phyloP scores from a whole-genome alignment of 2,888 invertebrate genomes.

The Loripinus fragilis region DNA sequence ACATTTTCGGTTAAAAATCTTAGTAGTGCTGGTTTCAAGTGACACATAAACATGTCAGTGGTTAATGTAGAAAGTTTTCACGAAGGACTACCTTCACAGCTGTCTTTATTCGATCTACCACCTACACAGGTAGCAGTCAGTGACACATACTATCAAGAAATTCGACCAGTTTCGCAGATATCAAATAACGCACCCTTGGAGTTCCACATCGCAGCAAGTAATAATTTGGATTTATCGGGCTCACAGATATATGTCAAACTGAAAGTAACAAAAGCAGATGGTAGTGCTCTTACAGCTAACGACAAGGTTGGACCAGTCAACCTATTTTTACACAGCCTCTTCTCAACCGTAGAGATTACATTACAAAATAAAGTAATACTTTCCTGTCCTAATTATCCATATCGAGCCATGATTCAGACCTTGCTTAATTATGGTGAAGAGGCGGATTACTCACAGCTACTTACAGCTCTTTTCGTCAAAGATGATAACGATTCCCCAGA shows the following conservation, averaged over 20 bases:
- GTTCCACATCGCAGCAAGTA: not conserved
- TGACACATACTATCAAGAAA: slow-evolving; percentile 12
- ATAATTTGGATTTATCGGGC: not conserved
- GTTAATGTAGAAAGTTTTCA: not conserved
- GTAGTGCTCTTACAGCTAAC: not conserved
- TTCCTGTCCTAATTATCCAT: not conserved
- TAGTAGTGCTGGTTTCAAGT: too few species aligned
- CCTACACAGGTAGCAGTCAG: not conserved
- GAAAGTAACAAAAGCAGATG: not conserved
- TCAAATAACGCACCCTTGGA: not conserved
- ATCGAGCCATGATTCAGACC: not conserved
- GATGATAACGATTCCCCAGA: slow-evolving; percentile 13
- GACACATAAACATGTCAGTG: not conserved
- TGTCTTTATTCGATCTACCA: not conserved
- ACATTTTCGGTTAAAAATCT: not conserved
- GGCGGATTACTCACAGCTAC: slow-evolving; percentile 24
- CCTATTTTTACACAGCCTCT: not conserved
- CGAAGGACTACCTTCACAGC: not conserved
- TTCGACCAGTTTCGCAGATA: slow-evolving; percentile 8
- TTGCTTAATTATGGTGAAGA: slow-evolving; percentile 26
- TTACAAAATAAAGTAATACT: not conserved
- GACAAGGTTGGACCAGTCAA: slow-evolving; percentile 18
- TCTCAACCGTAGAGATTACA: slow-evolving; percentile 8
- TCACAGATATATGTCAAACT: slow-evolving; percentile 11
- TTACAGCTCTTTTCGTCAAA: slow-evolving; percentile 17